Base-by-base conservation (phyloP, 30 jellyfish, hydroid and myxozoan genomes). In the Phacellophora camtschatica region DNA sequence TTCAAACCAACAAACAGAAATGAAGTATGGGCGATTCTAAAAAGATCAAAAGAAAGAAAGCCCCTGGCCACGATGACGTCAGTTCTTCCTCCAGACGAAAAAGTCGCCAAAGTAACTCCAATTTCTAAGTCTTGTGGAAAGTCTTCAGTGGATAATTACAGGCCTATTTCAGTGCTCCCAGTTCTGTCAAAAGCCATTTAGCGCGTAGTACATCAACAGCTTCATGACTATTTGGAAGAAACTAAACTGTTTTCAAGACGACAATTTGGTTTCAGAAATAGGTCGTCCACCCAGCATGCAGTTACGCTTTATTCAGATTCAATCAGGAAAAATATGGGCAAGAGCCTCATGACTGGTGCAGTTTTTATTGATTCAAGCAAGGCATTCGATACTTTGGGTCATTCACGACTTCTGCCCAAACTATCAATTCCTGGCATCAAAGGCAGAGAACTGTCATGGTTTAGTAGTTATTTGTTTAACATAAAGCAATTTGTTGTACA, bases 91-190 rank as follows among this genome's bases (percentile, higher is more conserved):
- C n/a, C n/a, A n/a, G n/a, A n/a, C n/a, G n/a, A n/a, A n/a, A n/a
- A n/a, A n/a, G n/a, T n/a, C n/a, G n/a, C 94, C 74, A 79, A 79
- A 79, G 45, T 79, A 15, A 62, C 77, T 11, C 91, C 91, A 53
- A 77, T 65, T 36, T 76, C 56, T 55, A 76, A 54, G 86, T 72
- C 74, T 20, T 74, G 74, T 25, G 86, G 11, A 49, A 72, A 62
- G 51, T 20, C 76, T 57, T 20, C 2, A 2, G 51, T 72, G 76
- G 86, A 78, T 59, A 78, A 78, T 50, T 78, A 59, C 42, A 61
- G 84, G 31, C 90, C 90, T 28, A 61, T 78, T 25, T 78, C 83
- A 36, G 90, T 63, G 6, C 90, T 78, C 85, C 63, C 90, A 9
- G 90, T 61, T 78, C 5, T 78, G 4, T 78, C 85, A 4, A 78